A percentile compares a stretch with the other conserved stretches of the same genome.
phyloP scores from a whole-genome alignment of 2,113 vertebrate species.

The Phoenicopterus ruber region DNA sequence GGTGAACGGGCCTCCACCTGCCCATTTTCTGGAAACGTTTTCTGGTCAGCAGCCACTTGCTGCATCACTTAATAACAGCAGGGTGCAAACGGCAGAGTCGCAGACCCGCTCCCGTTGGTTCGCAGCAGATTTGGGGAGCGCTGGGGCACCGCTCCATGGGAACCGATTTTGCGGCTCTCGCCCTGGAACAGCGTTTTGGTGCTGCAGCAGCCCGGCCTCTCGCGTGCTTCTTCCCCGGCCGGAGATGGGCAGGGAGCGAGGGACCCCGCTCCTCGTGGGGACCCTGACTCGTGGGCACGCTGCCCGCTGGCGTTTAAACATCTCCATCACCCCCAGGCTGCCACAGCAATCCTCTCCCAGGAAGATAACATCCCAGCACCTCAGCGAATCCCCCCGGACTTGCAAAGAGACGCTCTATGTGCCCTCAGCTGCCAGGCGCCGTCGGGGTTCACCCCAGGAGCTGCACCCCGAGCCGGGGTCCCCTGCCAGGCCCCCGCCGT shows the following conservation, averaged over 20 bases:
- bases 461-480: neutral
- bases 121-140: neutral
- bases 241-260: neutral
- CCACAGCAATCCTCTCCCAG: neutral
- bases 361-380: accelerated
- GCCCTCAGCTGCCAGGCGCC: neutral
- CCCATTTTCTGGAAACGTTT: accelerated
- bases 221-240: neutral
- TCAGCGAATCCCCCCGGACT: too few relatives aligned
- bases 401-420: neutral
- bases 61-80: accelerated
- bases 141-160: accelerated
- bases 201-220: neutral
- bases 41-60: neutral
- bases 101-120: accelerated
- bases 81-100: neutral
- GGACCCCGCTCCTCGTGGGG: accelerated
- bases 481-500: neutral
- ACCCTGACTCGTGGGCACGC: accelerated
- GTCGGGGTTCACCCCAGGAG: neutral
- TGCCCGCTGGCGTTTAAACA: accelerated
- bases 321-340: neutral
- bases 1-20: neutral
- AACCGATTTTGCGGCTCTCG: neutral
- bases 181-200: accelerated